phyloP scores from a whole-genome alignment of 1,140 invertebrate genomes.

The Harpegnathos saltator region DNA sequence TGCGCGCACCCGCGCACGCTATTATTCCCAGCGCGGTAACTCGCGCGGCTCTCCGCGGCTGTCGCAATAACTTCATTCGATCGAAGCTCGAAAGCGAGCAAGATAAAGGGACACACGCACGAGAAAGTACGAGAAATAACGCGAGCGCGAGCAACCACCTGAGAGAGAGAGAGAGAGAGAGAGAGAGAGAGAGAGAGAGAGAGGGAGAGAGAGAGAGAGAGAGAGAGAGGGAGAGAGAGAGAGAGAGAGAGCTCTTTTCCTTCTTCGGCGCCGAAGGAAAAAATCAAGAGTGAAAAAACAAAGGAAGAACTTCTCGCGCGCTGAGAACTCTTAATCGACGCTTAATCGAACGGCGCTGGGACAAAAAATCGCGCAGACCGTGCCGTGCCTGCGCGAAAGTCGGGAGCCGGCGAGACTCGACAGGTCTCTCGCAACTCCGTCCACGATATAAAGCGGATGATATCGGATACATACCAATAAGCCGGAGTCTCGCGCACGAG shows the following conservation, averaged over 20 bases:
- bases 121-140: neutral
- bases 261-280: no score
- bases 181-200: no score
- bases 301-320: no score
- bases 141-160: neutral
- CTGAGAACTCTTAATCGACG: no score
- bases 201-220: no score
- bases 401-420: neutral
- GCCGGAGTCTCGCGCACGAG: constrained; percentile 12
- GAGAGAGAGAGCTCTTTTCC: no score
- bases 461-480: constrained; percentile 42
- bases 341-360: neutral
- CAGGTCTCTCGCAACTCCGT: neutral
- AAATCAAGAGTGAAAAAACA: no score
- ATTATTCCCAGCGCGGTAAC: constrained; percentile 43
- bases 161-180: no score
- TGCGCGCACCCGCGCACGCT: constrained; percentile 4
- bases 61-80: constrained; percentile 44
- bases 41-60: constrained; percentile 34
- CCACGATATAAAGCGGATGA: constrained; percentile 6
- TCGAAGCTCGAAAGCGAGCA: constrained; percentile 12
- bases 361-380: no score
- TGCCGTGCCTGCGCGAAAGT: no score
- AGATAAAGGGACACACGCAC: neutral
- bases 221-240: no score